phyloP scores from a whole-genome alignment of 2,797 vertebrate genomes.

The Luscinia megarhynchos region DNA sequence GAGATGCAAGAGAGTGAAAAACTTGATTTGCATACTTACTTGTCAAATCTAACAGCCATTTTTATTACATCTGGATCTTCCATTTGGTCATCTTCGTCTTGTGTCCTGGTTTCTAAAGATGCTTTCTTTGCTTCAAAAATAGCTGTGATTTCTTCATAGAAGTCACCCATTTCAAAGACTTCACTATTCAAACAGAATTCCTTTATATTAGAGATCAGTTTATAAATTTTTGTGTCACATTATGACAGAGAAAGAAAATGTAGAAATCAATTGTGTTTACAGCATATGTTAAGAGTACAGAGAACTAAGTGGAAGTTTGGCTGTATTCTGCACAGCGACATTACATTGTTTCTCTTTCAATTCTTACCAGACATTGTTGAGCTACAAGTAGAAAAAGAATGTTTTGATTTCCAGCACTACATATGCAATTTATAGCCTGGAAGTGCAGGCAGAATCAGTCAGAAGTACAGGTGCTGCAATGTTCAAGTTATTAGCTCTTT shows the following conservation, averaged over 20 bases:
- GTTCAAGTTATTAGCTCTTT: background rate
- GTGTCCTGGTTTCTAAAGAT: constrained; percentile 62
- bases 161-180: constrained; percentile 84
- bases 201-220: background rate
- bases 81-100: constrained; percentile 59
- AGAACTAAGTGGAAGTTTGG: background rate
- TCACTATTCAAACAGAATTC: constrained; percentile 78
- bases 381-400: background rate
- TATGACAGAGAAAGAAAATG: background rate
- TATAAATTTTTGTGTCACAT: background rate
- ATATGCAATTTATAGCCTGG: background rate
- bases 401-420: background rate
- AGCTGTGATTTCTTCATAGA: constrained; percentile 81
- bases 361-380: background rate
- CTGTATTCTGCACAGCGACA: background rate
- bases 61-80: constrained; percentile 84
- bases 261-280: background rate
- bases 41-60: constrained; percentile 91
- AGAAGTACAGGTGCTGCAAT: background rate
- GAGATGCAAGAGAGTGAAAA: background rate
- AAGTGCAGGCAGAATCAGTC: background rate
- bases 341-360: background rate
- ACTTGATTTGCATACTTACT: constrained; percentile 73
- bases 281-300: background rate
- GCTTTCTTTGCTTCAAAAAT: constrained; percentile 75